Evolutionary conservation across 2,113 vertebrate species (phyloP).

Genomic region (Myanophis thanlyinensis): DNA sequence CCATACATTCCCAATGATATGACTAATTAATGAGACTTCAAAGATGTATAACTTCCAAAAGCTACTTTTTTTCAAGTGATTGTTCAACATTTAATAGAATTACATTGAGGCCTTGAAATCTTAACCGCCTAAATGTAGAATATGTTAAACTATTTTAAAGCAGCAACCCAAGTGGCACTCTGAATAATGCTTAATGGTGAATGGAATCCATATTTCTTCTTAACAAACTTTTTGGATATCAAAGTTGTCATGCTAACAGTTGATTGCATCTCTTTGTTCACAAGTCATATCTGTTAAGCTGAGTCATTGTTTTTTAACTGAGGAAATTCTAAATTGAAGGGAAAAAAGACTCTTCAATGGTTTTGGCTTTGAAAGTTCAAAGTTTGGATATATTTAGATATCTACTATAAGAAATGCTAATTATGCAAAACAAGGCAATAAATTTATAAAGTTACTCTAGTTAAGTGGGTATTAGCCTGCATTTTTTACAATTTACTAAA

Average conservation of each 20-base stretch:
- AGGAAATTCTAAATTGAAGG: slow-evolving; percentile 1
- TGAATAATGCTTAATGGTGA: slow-evolving; percentile 56
- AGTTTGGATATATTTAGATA: slow-evolving; percentile 35
- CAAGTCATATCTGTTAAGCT: slow-evolving; percentile 25
- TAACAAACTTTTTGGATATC: slow-evolving; percentile 67
- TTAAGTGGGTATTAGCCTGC: background rate
- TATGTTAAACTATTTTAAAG: slow-evolving; percentile 67
- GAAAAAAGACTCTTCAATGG: background rate
- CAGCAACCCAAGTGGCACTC: slow-evolving; percentile 52
- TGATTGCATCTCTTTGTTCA: slow-evolving; percentile 37
- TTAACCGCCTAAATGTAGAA: slow-evolving; percentile 60
- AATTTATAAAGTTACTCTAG: background rate
- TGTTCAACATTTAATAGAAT: slow-evolving; percentile 77
- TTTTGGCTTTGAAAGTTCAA: slow-evolving; percentile 26
- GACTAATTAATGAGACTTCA: slow-evolving; percentile 84
- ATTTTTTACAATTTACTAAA: slow-evolving; percentile 13
- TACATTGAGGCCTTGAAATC: slow-evolving; percentile 67
- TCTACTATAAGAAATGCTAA: slow-evolving; percentile 19
- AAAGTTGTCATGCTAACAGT: slow-evolving; percentile 41
- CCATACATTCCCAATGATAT: slow-evolving; percentile 79
- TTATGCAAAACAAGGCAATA: background rate
- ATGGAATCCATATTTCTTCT: slow-evolving; percentile 61
- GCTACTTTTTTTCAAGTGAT: slow-evolving; percentile 80
- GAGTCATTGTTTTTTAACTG: slow-evolving; percentile 21
- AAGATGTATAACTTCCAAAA: slow-evolving; percentile 81